phyloP scores from a whole-genome alignment of 2,888 invertebrate species.

The Mystacides longicornis region DNA sequence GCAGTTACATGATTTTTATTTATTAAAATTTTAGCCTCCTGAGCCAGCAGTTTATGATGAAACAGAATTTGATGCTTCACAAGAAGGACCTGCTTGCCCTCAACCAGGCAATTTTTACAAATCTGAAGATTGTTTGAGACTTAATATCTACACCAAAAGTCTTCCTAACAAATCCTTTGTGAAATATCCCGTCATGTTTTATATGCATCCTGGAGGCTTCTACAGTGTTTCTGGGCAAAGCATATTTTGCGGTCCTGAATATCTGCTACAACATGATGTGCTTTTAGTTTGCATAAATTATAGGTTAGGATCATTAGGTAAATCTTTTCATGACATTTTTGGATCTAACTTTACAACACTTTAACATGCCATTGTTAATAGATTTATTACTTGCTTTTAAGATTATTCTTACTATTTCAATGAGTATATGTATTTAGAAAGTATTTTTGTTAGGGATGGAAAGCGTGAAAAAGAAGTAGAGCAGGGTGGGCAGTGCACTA shows the following conservation, averaged over 20 bases:
- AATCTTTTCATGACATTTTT: neutral
- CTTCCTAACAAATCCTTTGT: neutral
- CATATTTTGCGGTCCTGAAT: slow-evolving; percentile 8
- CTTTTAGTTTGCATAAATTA: slow-evolving; percentile 15
- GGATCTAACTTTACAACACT: neutral
- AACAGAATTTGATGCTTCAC: slow-evolving; percentile 8
- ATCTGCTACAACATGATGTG: slow-evolving; percentile 14
- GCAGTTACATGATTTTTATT: too few relatives aligned
- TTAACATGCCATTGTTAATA: neutral
- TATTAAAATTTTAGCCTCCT: slow-evolving; percentile 14
- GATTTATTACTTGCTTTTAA: too few relatives aligned
- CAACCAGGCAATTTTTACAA: neutral
- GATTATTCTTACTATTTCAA: too few relatives aligned
- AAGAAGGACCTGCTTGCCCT: slow-evolving; percentile 14
- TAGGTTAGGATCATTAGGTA: slow-evolving; percentile 15
- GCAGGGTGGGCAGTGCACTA: too few relatives aligned
- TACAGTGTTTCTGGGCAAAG: slow-evolving; percentile 14
- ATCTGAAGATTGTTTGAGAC: slow-evolving; percentile 12
- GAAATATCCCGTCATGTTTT: slow-evolving; percentile 13
- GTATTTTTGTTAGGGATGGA: too few relatives aligned
- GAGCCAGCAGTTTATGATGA: neutral
- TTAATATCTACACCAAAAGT: slow-evolving; percentile 15
- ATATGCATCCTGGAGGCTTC: slow-evolving; percentile 15
- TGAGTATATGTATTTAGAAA: too few relatives aligned
- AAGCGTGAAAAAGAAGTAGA: too few relatives aligned